A percentile compares a stretch with the other conserved stretches of the same genome.
Conservation (phyloP, 2,113 vertebrate genomes). For the Scophthalmus maximus region DNA sequence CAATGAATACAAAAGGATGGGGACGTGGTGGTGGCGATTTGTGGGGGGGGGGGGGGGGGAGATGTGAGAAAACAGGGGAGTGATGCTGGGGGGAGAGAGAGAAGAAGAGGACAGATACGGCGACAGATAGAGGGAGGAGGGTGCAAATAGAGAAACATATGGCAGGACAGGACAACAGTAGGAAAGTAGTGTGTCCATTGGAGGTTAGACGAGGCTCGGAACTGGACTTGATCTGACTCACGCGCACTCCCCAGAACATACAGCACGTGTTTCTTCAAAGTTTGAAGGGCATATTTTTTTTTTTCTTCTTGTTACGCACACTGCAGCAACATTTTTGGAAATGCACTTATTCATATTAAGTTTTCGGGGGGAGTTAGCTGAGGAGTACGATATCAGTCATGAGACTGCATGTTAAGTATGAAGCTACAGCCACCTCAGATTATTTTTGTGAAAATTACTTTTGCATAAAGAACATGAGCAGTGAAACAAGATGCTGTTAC, state of each 20-base stretch:
- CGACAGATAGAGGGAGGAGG: constrained; percentile 43
- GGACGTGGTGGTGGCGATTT: constrained; percentile 8
- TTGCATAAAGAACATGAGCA: neutral
- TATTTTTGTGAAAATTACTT: neutral
- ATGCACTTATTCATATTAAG: too few relatives aligned
- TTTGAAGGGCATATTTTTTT: too few relatives aligned
- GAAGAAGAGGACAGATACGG: constrained; percentile 42
- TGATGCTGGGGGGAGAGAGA: constrained; percentile 12
- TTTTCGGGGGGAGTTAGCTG: neutral
- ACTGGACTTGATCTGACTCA: constrained; percentile 2
- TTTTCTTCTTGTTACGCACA: too few relatives aligned
- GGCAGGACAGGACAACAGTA: neutral
- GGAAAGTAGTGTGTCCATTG: neutral
- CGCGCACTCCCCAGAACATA: neutral
- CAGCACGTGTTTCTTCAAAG: too few relatives aligned
- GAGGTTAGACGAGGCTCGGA: neutral
- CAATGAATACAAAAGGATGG: constrained; percentile 78
- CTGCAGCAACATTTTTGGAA: neutral
- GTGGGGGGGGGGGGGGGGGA: constrained; percentile 27
- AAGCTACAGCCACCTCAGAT: neutral
- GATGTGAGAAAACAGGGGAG: constrained; percentile 35
- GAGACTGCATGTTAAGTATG: neutral
- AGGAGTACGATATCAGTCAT: neutral
- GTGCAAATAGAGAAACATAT: constrained; percentile 23
- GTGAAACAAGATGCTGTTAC: too few relatives aligned